A percentile compares a stretch with the other conserved stretches of the same genome.
Conservation (phyloP, 2,113 vertebrate species). For the Tautogolabrus adspersus region DNA sequence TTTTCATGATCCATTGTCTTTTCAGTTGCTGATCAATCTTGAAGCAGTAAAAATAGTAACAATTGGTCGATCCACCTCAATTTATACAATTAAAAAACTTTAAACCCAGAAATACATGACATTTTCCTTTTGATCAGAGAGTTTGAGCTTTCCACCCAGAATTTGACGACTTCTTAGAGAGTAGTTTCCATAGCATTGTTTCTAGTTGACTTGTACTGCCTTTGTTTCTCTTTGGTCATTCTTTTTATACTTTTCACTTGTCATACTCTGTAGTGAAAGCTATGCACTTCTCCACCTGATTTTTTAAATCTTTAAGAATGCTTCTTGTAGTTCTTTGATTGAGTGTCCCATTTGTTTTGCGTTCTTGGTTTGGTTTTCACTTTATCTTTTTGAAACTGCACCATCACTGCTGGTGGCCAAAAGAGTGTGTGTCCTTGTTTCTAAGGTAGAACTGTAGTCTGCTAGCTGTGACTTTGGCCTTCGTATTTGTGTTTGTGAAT, state of each 20-base stretch:
- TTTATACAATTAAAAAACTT: background rate
- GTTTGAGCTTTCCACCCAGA: background rate
- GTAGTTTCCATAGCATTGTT: constrained; percentile 7
- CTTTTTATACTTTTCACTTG: background rate
- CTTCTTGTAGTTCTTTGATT: constrained; percentile 10
- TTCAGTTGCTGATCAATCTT: background rate
- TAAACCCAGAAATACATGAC: background rate
- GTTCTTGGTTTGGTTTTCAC: constrained; percentile 16
- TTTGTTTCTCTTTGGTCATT: constrained; percentile 10
- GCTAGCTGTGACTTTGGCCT: constrained; percentile 3
- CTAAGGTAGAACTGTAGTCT: background rate
- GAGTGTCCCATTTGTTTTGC: background rate
- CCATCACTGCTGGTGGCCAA: constrained; percentile 17
- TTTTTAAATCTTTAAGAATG: constrained; percentile 16
- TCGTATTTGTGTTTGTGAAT: background rate
- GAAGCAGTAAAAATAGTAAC: background rate
- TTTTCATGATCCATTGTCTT: background rate
- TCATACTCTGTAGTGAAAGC: background rate
- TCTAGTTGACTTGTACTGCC: background rate
- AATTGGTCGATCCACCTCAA: background rate
- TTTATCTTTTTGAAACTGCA: background rate
- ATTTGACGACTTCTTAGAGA: constrained; percentile 4
- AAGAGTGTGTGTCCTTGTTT: constrained; percentile 22
- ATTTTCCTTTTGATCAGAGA: background rate
- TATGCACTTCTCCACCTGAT: background rate